phyloP scores from a whole-genome alignment of 2,797 vertebrate genomes.

The Diceros bicornis region DNA sequence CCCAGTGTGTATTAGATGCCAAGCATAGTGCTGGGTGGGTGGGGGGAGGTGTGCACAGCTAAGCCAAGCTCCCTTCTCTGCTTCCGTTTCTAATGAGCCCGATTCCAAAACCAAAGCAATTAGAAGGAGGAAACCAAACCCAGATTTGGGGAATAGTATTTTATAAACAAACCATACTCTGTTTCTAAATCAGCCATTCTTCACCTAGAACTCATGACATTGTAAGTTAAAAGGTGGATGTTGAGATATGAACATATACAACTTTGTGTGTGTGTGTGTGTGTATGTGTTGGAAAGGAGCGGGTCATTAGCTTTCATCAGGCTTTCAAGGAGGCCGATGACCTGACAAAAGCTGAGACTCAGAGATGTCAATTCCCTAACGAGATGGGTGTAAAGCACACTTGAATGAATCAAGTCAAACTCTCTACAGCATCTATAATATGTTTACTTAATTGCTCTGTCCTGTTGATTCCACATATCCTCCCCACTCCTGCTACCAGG shows the following conservation, averaged over 20 bases:
- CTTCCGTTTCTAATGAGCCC: background rate
- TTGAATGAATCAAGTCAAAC: background rate
- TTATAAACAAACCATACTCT: background rate
- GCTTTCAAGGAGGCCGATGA: background rate
- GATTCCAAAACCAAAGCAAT: background rate
- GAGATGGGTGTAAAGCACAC: background rate
- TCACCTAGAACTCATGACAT: no score
- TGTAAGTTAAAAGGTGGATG: background rate
- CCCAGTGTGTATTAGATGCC: accelerated
- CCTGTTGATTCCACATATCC: background rate
- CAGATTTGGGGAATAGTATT: background rate
- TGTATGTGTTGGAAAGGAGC: no score
- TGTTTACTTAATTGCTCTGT: background rate
- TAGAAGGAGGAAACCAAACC: background rate
- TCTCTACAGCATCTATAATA: background rate
- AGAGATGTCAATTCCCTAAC: background rate
- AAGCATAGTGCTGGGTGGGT: background rate
- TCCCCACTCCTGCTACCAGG: background rate
- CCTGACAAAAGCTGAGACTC: background rate
- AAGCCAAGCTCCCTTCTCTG: background rate
- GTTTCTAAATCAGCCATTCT: background rate
- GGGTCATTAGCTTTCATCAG: background rate
- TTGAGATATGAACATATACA: background rate
- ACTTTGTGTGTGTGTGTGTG: background rate
- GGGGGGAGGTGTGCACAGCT: no score